Evolutionary conservation across 23 tunicate genomes (phyloP).

Genomic region (Trididemnum clinides): DNA sequence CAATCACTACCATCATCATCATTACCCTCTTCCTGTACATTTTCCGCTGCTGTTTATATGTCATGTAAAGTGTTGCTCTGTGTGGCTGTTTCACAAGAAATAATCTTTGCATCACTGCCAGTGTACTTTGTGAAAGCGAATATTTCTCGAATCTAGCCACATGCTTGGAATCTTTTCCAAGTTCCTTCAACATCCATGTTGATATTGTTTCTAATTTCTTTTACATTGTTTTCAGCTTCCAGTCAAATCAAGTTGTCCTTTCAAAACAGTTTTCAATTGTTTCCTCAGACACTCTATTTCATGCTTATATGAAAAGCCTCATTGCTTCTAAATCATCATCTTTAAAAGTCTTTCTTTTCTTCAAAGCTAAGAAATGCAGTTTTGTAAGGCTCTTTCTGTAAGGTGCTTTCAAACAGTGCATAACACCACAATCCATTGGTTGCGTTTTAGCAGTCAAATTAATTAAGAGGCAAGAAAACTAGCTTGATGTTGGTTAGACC

Average conservation of each 20-base stretch:
- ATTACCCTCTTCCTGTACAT: no score
- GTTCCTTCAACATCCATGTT: not conserved
- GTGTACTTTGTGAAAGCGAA: not conserved
- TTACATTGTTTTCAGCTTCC: not conserved
- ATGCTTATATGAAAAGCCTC: not conserved
- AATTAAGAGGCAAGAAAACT: no score
- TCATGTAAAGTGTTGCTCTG: not conserved
- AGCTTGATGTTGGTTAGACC: no score
- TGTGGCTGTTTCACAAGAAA: not conserved
- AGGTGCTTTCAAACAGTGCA: not conserved
- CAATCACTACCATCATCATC: not conserved
- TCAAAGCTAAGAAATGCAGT: not conserved
- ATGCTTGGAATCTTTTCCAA: not conserved
- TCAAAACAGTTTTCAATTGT: not conserved
- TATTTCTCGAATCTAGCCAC: not conserved
- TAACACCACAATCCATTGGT: not conserved
- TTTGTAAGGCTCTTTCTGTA: not conserved
- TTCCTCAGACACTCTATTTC: not conserved
- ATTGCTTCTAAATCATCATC: not conserved
- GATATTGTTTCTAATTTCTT: not conserved
- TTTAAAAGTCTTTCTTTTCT: not conserved
- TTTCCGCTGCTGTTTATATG: not conserved
- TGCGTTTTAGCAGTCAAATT: not conserved
- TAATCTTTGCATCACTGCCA: not conserved
- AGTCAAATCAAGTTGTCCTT: not conserved